Conservation (phyloP, 2,888 invertebrate genomes). For the Apeira syringaria region DNA sequence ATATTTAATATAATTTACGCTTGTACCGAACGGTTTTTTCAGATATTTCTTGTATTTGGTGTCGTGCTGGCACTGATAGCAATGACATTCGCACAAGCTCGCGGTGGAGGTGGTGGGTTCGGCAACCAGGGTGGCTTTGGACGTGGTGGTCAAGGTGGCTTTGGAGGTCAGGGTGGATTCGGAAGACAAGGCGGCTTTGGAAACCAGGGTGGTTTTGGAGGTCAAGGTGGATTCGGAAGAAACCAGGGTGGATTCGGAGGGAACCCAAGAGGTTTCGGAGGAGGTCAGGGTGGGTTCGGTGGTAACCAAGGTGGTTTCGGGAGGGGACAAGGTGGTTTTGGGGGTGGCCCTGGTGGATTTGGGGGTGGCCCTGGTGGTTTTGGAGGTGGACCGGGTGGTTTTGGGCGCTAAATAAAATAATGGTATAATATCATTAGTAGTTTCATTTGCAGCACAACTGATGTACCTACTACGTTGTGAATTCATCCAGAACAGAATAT, state of each 20-base stretch:
- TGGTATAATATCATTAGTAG: too few species aligned
- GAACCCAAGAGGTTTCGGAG: background rate
- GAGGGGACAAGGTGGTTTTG: background rate
- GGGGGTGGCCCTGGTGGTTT: background rate
- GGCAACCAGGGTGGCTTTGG: constrained; percentile 14
- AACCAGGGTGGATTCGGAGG: background rate
- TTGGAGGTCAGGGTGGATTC: constrained; percentile 28
- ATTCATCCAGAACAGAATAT: too few species aligned
- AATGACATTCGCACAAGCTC: constrained; percentile 33
- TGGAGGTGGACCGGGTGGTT: background rate
- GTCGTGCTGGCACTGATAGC: constrained; percentile 36
- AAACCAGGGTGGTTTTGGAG: constrained; percentile 27
- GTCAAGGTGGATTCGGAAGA: background rate
- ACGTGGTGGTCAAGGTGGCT: constrained; percentile 33
- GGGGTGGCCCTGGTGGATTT: constrained; percentile 1
- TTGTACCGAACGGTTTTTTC: too few species aligned
- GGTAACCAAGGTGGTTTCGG: background rate
- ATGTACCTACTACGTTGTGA: too few species aligned
- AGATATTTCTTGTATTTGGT: constrained; percentile 38
- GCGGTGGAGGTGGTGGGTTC: constrained; percentile 10
- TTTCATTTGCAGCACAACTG: too few species aligned
- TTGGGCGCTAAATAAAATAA: too few species aligned
- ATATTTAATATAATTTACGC: too few species aligned
- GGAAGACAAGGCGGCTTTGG: constrained; percentile 23
- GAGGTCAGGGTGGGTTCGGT: background rate